phyloP scores from a whole-genome alignment of 2,797 vertebrate genomes.

The Phyllotis vaccarum region DNA sequence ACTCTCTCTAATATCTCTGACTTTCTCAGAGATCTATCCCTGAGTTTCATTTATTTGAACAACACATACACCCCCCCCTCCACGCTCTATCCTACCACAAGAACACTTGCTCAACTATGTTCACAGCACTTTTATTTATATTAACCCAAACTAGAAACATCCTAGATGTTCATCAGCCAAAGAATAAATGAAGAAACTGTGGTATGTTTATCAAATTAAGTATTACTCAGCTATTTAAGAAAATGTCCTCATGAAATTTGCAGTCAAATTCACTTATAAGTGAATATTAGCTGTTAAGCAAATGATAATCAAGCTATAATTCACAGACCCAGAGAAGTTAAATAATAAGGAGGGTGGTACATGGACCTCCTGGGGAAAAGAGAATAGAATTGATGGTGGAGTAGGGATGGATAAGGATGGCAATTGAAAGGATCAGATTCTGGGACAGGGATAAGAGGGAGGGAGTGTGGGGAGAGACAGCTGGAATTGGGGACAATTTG shows the following conservation, averaged over 20 bases:
- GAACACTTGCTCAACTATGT: background rate
- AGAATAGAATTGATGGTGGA: background rate
- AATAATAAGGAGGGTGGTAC: background rate
- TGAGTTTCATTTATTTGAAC: no score
- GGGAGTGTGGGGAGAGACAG: background rate
- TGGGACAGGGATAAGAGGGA: background rate
- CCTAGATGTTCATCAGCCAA: background rate
- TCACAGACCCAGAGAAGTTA: background rate
- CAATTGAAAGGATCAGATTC: background rate
- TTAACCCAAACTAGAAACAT: background rate
- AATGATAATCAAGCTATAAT: background rate
- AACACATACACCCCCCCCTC: no score
- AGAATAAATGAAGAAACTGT: background rate
- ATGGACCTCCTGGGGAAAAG: background rate
- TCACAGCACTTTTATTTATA: background rate
- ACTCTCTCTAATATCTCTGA: no score
- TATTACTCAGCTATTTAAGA: background rate
- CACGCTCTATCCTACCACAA: background rate
- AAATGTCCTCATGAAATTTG: background rate
- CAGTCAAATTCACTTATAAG: background rate
- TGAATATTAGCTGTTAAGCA: background rate
- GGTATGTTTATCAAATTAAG: background rate
- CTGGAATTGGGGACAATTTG: background rate
- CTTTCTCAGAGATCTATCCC: no score
- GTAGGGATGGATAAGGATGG: rapidly evolving